These are phyloP conservation scores for Xanthia togata DNA, from an alignment of 2,888 invertebrate genomes.

Conservation along the genomic window DNA sequence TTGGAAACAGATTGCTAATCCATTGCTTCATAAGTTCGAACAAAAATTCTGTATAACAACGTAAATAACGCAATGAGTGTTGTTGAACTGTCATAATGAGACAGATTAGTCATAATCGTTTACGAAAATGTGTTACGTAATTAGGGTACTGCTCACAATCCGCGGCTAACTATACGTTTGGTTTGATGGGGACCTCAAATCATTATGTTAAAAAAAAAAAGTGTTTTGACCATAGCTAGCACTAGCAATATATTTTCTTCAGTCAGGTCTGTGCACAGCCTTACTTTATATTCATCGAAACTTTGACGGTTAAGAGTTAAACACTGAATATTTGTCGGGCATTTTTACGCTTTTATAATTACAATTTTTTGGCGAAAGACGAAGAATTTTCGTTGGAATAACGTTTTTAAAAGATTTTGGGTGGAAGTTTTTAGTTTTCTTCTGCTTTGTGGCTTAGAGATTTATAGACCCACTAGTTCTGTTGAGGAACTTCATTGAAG, in stretches of 20 bases:
- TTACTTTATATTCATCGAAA: constrained; percentile 25
- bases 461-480: neutral
- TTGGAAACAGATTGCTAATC: too few relatives aligned
- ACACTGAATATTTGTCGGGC: constrained; percentile 6
- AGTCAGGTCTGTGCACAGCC: neutral
- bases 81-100: too few relatives aligned
- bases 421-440: neutral
- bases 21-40: too few relatives aligned
- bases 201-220: neutral
- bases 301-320: constrained; percentile 15
- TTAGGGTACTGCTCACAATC: too few relatives aligned
- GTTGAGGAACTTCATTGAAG: neutral
- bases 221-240: neutral
- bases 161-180: too few relatives aligned
- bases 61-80: too few relatives aligned
- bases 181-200: too few relatives aligned
- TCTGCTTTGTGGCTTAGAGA: neutral
- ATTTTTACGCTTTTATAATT: constrained; percentile 37
- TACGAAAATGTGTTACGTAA: too few relatives aligned
- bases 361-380: constrained; percentile 16
- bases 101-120: too few relatives aligned
- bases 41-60: too few relatives aligned
- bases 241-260: neutral
- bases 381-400: neutral
- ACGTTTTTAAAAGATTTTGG: constrained; percentile 7